Base-by-base conservation (phyloP, 64 coral and sea anemone species). In the Pocillopora verrucosa region DNA sequence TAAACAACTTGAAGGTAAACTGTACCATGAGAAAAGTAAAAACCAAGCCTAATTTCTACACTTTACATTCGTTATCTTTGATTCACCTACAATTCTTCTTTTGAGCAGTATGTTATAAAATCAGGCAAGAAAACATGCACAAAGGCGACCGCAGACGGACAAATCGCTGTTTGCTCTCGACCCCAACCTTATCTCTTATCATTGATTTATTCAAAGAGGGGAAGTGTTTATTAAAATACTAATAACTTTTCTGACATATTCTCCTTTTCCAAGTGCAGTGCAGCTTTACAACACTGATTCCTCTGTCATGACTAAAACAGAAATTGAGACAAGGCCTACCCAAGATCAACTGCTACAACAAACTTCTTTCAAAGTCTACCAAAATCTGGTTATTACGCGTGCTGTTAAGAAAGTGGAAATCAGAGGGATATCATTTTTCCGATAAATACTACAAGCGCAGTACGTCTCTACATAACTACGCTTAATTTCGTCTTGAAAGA, bases 181-280 rank as follows among this genome's bases (percentile, higher is more conserved):
- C 67, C 19, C 12, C 67, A 24, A 11, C 25, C 67, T 70, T 70
- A 70, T 70, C 67, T 70, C 67, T 70, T 70, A 70, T 70, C 67
- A 70, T 11, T 70, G 22, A 70, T 70, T 70, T 70, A 70, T 70
- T 24, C 67, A 70, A 70, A 70, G 67, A 70, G 25, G n/a, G 67
- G 67, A 70, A 70, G 67, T 70, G 67, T 70, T 70, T n/a, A 25
- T 24, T 70, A 70, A 70, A 70, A 70, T 70, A 70, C 5, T 70
- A 20, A 25, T 70, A 70, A 70, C 67, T 70, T 19, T 70, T 70
- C 67, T 70, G 25, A 70, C 22, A n/a, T 11, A 25, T 70, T 24
- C 20, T 24, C 67, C 25, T 9, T 20, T 25, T 20, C 10, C 25
- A 26, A 25, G 25, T 10, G 19, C 67, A 26, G n/a, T 24, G 10